Evolutionary conservation across 2,797 vertebrate species (phyloP), one percentile per base, ranked within the genome.

Genomic region (Acanthiza pusilla): DNA sequence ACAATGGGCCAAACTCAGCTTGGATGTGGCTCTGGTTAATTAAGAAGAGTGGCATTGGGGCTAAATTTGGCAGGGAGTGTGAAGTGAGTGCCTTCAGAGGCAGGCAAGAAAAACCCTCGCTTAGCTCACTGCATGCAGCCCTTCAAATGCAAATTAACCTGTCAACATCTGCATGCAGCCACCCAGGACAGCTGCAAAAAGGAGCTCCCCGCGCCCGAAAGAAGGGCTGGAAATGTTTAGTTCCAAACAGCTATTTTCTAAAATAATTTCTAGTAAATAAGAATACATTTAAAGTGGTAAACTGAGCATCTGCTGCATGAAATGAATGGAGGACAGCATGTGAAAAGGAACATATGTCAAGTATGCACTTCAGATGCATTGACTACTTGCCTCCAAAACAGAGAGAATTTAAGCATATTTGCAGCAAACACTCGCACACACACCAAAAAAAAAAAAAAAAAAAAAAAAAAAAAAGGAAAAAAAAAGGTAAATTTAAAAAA

Each of bases 131-230:
- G 92, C 95, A 96, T 71, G 85, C 87, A 90, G 90, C 92, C 71
- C 96, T 96, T 97, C 94, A 97, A 95, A 97, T 96, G 96, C 96
- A 97, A 97, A 96, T 97, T 53, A 95, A 95, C 95, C 92, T 95
- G 93, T 91, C 94, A 97, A 95, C 92, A 95, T 94, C 95, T 97
- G 96, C 95, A 90, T 74, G 87, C 72, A 89, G 92, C 94, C 93
- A 72, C 85, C 38, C 79, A 87, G 92, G 95, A 78, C 91, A 96
- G 92, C 89, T 96, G 95, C 92, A 77, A 18, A 72, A 95, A 94
- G 86, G 72, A 92, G 80, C 77, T 91, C 80, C 76, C 89, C 73
- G 91, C 72, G 61, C 68, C 85, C 89, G n/a, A 58, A 47, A 73
- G 71, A 91, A 94, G 88, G 93, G 89, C 68, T 96, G 92, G 88